Evolutionary conservation across 1,140 invertebrate genomes (phyloP), one percentile per base, ranked within the genome.

Genomic region (Drosophila chauvacae): DNA sequence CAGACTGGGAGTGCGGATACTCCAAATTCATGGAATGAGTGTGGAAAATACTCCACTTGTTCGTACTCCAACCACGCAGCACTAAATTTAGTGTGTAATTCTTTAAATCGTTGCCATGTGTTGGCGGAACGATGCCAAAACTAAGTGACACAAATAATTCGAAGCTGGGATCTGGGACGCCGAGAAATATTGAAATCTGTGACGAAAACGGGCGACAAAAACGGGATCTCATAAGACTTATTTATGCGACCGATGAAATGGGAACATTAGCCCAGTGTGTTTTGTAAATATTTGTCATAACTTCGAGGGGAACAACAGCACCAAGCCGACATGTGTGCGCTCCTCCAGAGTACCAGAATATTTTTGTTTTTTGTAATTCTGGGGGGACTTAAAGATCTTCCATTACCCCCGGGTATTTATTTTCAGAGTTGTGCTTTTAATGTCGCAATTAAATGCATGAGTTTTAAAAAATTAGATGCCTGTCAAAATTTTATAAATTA

Each of bases 81-180:
- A 79, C 85, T 91, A 91, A 91, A 91, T 91, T 91, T 91, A 84
- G 88, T 87, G 88, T 73, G 62, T 91, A 91, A 91, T 91, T 88
- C 65, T 80, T 59, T 69, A 91, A 91, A 91, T 88, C 70, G 88
- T 77, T 91, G 65, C 78, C 88, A 91, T 88, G 69, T 91, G 88
- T 81, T 81, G 73, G 68, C 66, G 30, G 65, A 71, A 48, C 80
- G 50, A 56, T 58, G 33, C 51, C 55, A 50, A 73, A 48, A n/a
- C 51, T 35, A 53, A 75, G 71, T 81, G 83, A 83, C 83, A 84
- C 77, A 83, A 77, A 84, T 80, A 77, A 83, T 68, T 60, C n/a
- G 56, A 53, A 70, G 70, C 77, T 85, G 66, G 80, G 80, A 81
- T 77, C 73, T 82, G 73, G 61, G 56, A 35, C 80, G 72, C 41